phyloP scores from a whole-genome alignment of 2,888 invertebrate genomes.

The Cenopis cana region DNA sequence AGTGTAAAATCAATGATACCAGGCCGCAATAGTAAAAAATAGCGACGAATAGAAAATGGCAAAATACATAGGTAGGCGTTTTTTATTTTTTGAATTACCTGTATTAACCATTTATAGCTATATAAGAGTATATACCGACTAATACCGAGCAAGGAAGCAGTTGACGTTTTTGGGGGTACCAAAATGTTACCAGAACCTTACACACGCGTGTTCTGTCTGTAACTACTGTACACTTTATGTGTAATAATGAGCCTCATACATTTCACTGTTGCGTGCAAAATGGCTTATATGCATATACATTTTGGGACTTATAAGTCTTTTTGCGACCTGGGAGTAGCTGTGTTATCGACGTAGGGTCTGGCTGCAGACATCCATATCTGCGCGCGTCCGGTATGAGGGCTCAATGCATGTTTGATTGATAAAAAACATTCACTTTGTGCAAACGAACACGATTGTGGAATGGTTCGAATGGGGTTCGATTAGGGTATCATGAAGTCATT shows the following conservation, averaged over 20 bases:
- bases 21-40: too few species aligned
- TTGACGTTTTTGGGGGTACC: not conserved
- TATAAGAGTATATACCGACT: too few species aligned
- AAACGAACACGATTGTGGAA: slow-evolving; percentile 7
- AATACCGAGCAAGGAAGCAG: too few species aligned
- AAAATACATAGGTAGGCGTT: too few species aligned
- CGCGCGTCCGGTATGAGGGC: slow-evolving; percentile 69
- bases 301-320: not conserved
- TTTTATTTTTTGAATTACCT: too few species aligned
- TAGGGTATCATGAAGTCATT: slow-evolving; percentile 1
- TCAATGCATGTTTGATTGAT: slow-evolving; percentile 56
- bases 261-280: not conserved
- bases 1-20: too few species aligned
- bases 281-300: not conserved
- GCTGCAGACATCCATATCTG: slow-evolving; percentile 65
- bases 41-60: too few species aligned
- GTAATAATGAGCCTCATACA: slow-evolving; percentile 21
- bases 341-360: slow-evolving; percentile 53
- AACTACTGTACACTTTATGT: slow-evolving; percentile 1
- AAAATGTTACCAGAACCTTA: not conserved
- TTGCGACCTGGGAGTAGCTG: not conserved
- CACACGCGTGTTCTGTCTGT: slow-evolving; percentile 1
- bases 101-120: too few species aligned
- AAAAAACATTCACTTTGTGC: slow-evolving; percentile 29
- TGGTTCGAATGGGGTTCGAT: not conserved